Evolutionary conservation across 2,113 vertebrate species (phyloP).

Genomic region (Malurus cyaneus): DNA sequence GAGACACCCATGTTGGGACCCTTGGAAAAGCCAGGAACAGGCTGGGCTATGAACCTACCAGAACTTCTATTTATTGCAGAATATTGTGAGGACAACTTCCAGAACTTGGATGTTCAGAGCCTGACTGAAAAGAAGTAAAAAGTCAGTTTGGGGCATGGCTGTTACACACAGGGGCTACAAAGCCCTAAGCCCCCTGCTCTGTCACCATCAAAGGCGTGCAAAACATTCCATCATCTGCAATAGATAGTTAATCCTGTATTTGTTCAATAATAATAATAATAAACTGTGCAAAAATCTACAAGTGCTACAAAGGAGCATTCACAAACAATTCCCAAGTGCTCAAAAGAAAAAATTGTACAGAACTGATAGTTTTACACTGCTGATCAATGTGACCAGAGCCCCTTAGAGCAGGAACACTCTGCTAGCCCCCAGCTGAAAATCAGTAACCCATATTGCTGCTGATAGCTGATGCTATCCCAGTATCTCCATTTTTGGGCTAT

Average conservation of each 20-base stretch:
- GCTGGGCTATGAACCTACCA: neutral
- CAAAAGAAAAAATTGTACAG: neutral
- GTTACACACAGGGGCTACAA: neutral
- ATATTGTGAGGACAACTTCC: neutral
- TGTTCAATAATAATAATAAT: neutral
- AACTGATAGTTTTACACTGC: neutral
- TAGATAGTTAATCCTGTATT: neutral
- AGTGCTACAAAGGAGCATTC: neutral
- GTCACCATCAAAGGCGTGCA: neutral
- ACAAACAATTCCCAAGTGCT: neutral
- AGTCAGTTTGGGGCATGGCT: neutral
- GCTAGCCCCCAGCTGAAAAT: neutral
- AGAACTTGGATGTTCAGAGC: neutral
- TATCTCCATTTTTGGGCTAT: neutral
- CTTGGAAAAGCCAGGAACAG: neutral
- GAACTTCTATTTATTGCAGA: neutral
- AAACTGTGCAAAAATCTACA: neutral
- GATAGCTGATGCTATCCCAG: neutral
- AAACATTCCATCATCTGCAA: neutral
- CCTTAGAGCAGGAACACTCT: neutral
- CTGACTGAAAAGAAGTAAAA: neutral
- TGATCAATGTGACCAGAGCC: neutral
- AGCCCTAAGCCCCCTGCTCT: neutral
- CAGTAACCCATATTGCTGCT: neutral
- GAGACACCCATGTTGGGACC: neutral